A percentile compares a stretch with the other conserved stretches of the same genome.
Conservation (phyloP, 2,888 invertebrate species). For the Acanthopleura granulata region DNA sequence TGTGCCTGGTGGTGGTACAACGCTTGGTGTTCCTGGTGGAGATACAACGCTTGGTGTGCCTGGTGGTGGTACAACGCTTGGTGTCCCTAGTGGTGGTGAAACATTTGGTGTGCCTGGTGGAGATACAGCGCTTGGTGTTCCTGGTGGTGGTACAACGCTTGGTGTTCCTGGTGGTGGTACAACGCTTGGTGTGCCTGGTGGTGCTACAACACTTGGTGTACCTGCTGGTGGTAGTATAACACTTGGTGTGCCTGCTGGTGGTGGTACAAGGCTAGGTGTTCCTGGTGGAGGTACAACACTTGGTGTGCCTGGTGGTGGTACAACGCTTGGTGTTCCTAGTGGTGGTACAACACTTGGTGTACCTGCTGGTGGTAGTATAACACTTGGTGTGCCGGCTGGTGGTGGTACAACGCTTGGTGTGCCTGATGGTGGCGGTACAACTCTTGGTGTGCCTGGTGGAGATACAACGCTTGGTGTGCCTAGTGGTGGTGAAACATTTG, state of each 20-base stretch:
- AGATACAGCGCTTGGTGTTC: not conserved
- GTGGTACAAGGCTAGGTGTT: not conserved
- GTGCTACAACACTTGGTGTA: not conserved
- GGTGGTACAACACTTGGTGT: conserved; percentile 4
- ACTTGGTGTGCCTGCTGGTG: not conserved
- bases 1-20: not conserved
- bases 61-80: not conserved
- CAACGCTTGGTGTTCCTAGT: not conserved
- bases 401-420: not conserved
- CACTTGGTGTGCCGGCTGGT: not conserved
- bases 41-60: not conserved
- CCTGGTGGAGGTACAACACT: conserved; percentile 1
- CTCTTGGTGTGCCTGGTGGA: not conserved
- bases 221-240: not conserved
- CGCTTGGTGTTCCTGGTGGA: not conserved
- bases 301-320: not conserved
- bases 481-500: not conserved
- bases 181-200: not conserved
- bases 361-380: not conserved
- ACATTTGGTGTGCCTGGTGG: not conserved
- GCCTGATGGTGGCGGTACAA: not conserved
- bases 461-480: not conserved
- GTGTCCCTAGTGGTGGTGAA: not conserved
- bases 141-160: conserved; percentile 1
- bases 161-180: not conserved